Percentiles rank a stretch among this genome's conserved stretches.
phyloP scores from a whole-genome alignment of 2,888 invertebrate species.

The Choristoneura rosaceana region DNA sequence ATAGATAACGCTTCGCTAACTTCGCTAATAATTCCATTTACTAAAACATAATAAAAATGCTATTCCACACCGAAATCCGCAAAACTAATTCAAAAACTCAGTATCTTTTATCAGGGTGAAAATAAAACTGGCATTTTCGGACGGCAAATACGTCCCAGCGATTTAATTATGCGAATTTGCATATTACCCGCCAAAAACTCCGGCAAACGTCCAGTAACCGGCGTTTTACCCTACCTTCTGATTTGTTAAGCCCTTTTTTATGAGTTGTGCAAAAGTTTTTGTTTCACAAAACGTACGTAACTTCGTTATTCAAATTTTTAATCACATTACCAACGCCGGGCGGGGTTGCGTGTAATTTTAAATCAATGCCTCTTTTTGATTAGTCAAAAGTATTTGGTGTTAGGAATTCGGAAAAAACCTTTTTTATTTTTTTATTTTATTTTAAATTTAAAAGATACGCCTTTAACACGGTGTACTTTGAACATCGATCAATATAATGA shows the following conservation, averaged over 20 bases:
- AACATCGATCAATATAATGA: too few species aligned
- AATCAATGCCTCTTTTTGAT: slow-evolving; percentile 18
- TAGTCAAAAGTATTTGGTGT: neutral
- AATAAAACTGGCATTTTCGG: slow-evolving; percentile 63
- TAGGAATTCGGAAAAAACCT: neutral
- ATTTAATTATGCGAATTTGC: slow-evolving; percentile 77
- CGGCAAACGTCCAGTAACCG: slow-evolving; percentile 54
- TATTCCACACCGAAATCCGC: neutral
- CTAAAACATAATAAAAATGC: neutral
- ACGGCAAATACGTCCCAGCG: slow-evolving; percentile 60
- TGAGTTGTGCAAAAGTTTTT: slow-evolving; percentile 49
- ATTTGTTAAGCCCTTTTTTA: slow-evolving; percentile 62
- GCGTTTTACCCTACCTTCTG: slow-evolving; percentile 63
- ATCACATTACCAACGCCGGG: slow-evolving; percentile 6
- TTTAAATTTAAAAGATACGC: too few species aligned
- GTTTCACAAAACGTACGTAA: slow-evolving; percentile 44
- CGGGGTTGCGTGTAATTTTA: slow-evolving; percentile 19
- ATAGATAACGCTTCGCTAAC: neutral
- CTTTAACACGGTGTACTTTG: too few species aligned
- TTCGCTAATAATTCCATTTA: neutral
- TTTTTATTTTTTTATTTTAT: too few species aligned
- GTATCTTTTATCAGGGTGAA: slow-evolving; percentile 46
- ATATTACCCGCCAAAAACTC: slow-evolving; percentile 64
- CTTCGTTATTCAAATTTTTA: slow-evolving; percentile 33
- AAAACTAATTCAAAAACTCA: slow-evolving; percentile 42